Evolutionary conservation across 2,888 invertebrate species (phyloP), one percentile per base, ranked within the genome.

Genomic region (Drosophila stalkeri): DNA sequence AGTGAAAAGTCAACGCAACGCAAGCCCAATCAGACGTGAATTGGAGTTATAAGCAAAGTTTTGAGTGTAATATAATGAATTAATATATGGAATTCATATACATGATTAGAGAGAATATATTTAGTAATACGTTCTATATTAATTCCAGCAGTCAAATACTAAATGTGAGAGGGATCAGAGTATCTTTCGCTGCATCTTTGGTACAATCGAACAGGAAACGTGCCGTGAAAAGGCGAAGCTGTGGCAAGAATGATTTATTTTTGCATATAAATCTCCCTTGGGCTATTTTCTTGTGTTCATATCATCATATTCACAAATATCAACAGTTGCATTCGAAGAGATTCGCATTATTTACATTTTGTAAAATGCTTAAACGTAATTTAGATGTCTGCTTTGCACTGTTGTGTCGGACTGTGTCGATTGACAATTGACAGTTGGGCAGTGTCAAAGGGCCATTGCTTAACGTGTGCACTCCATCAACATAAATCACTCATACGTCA

Each of bases 401-500:
- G 14, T 27, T 27, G 27, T 27, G 27, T 27, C 27, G 11, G 37
- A 62, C 47, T 66, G 49, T 57, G 68, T 54, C 84, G 71, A 85
- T 80, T 80, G 80, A 63, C 68, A 66, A 80, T 81, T 77, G 84
- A 75, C 72, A 84, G 72, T 72, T 68, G 51, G 76, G 80, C 72
- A 59, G 75, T 69, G 77, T 63, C 64, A 68, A 79, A 64, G 60
- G 65, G 55, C 47, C 71, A 66, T 61, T 73, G 67, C 69, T 73
- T 75, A 68, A 66, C 64, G 77, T 72, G 77, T 80, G 70, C 72
- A 75, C 78, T 87, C 67, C 73, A 85, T 87, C 86, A 85, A 72
- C 79, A 87, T 86, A 87, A 86, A 86, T 86, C 85, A 86, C 82
- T 87, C 86, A 86, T 82, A 87, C 88, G 85, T 85, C 85, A 85